Evolutionary conservation across 2,888 invertebrate species (phyloP).

Genomic region (Ceratothoa steindachneri): DNA sequence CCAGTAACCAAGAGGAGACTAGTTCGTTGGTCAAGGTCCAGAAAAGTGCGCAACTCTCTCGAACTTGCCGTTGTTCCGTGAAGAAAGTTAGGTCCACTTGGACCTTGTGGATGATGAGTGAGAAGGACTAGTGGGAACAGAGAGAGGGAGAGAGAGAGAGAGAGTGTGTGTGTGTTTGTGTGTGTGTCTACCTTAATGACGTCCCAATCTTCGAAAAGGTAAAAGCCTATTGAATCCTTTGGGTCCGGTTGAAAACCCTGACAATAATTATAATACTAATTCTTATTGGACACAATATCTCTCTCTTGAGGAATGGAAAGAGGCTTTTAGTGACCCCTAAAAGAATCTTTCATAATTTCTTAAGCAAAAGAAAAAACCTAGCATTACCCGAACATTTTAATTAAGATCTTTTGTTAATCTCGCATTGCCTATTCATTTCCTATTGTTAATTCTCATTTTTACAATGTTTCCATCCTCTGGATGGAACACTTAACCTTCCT

Average conservation of each 20-base stretch:
- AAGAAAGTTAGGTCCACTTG: too few species aligned
- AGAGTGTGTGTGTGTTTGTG: not conserved
- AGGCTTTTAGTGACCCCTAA: not conserved
- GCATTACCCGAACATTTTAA: slow-evolving; percentile 13
- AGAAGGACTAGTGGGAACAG: not conserved
- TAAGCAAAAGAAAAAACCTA: slow-evolving; percentile 2
- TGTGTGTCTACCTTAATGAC: not conserved
- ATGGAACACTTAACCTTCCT: not conserved
- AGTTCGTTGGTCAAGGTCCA: too few species aligned
- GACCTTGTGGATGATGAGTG: not conserved
- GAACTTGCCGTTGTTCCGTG: too few species aligned
- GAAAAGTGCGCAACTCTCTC: too few species aligned
- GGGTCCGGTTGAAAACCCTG: not conserved
- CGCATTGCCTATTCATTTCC: slow-evolving; percentile 10
- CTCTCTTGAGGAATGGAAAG: not conserved
- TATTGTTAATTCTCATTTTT: slow-evolving; percentile 13
- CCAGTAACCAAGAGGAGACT: too few species aligned
- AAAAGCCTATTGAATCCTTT: not conserved
- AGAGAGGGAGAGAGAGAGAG: not conserved
- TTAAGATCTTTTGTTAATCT: slow-evolving; percentile 11
- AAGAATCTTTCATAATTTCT: slow-evolving; percentile 10
- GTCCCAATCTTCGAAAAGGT: not conserved
- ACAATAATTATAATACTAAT: not conserved
- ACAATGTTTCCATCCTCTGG: not conserved
- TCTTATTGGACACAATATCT: not conserved